Base-by-base conservation (phyloP, 2,113 vertebrate genomes). In the Athene noctua region DNA sequence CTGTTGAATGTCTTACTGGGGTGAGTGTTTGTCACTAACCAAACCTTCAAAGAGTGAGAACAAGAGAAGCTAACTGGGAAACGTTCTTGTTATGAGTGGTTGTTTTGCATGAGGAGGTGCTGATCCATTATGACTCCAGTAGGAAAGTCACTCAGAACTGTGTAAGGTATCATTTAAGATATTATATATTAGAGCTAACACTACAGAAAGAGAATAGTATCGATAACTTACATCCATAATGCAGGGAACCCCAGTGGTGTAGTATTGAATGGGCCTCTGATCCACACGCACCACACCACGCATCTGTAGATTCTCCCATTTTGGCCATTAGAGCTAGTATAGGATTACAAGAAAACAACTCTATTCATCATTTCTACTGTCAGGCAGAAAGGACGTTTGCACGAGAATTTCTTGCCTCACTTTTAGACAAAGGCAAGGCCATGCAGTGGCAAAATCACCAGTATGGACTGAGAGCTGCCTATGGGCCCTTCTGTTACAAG, bases 201-300 rank as follows among this genome's bases (percentile, higher is more conserved):
- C 0, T 0, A 3, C 29, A 36, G 54, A 46, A n/a, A 78, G 20
- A 72, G 29, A 75, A 46, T 21, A 51, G 42, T 10, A 5, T n/a
- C 26, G 26, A 22, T 58, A 9, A n/a, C 16, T 57, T 12, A 6
- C 3, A 4, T 49, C 38, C 52, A 59, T 63, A 47, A 16, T 54
- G 8, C 2, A 4, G 51, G 10, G 51, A 82, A 10, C 30, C 18
- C 15, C 16, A 36, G 26, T 51, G 29, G 34, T 30, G 10, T 15
- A 72, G 79, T 21, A 38, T 1, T 18, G 57, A 68, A 57, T 14
- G n/a, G 54, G 30, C 61, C 32, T 66, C 52, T n/a, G 51, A 32
- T n/a, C 18, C 40, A 34, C 29, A 19, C 22, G 5, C 27, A 85
- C 22, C 22, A 23, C 0, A 1, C 16, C 40, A 15, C 11, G 38